A percentile compares a stretch with the other conserved stretches of the same genome.
Evolutionary conservation across 2,113 vertebrate genomes (phyloP).

Genomic region (Cyanocitta stelleri): DNA sequence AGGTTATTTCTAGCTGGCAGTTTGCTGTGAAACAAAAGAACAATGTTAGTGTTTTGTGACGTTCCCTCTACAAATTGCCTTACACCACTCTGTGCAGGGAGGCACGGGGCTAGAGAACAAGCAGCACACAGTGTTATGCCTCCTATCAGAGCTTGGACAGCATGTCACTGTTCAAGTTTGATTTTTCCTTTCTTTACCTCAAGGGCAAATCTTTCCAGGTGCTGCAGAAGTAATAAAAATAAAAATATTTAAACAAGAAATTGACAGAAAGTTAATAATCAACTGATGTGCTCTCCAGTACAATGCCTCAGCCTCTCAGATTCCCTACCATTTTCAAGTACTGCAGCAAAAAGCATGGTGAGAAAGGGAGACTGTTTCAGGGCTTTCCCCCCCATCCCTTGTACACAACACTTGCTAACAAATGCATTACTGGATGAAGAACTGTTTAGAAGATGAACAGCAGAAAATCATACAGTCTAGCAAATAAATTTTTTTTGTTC

Average conservation of each 20-base stretch:
- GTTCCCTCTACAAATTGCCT: conserved; percentile 21
- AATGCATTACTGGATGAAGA: not conserved
- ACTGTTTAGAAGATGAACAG: not conserved
- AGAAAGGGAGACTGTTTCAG: not conserved
- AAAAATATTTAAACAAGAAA: not conserved
- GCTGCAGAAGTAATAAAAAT: not conserved
- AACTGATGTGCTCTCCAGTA: not conserved
- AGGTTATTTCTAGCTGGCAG: conserved; percentile 76
- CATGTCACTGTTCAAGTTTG: not conserved
- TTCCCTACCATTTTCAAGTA: not conserved
- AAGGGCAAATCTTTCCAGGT: not conserved
- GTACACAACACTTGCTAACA: not conserved
- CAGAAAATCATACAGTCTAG: not conserved
- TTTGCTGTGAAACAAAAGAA: conserved; percentile 70
- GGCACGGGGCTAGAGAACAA: not conserved
- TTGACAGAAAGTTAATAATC: not conserved
- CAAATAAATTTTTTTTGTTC: not conserved
- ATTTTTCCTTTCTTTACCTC: not conserved
- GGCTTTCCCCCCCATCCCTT: not conserved
- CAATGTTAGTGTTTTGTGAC: conserved; percentile 31
- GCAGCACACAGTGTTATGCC: not conserved
- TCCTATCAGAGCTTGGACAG: not conserved
- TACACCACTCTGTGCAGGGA: not conserved
- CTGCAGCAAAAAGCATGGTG: not conserved
- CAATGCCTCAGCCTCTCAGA: not conserved